Evolutionary conservation across 2,797 vertebrate species (phyloP).

Genomic region (Myotis pilosus): DNA sequence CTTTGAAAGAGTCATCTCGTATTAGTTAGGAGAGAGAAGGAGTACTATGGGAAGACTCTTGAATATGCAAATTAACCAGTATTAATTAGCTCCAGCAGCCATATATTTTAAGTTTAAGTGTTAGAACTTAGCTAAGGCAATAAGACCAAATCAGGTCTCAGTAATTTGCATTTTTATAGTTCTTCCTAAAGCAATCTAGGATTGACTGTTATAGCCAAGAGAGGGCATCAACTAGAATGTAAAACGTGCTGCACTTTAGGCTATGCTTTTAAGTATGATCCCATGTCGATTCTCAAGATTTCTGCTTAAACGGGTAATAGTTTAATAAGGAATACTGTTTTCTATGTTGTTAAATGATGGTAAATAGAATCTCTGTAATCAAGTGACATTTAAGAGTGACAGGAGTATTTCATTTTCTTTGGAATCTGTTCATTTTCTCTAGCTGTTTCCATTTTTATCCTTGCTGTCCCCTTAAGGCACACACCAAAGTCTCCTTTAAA

Average conservation of each 20-base stretch:
- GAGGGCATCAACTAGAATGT: conserved; percentile 71
- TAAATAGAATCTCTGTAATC: neutral
- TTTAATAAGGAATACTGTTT: conserved; percentile 6
- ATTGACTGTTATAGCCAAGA: conserved; percentile 77
- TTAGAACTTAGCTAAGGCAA: conserved; percentile 78
- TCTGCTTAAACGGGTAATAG: conserved; percentile 44
- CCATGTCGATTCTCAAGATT: neutral
- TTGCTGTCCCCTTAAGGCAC: neutral
- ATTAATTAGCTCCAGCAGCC: conserved; percentile 81
- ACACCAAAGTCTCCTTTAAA: neutral
- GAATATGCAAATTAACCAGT: conserved; percentile 80
- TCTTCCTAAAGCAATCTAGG: conserved; percentile 79
- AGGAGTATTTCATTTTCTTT: neutral
- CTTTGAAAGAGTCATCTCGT: conserved; percentile 73
- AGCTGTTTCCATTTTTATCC: conserved; percentile 18
- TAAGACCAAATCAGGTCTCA: conserved; percentile 81
- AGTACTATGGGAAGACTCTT: conserved; percentile 66
- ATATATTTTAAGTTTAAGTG: conserved; percentile 82
- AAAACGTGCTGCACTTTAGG: conserved; percentile 61
- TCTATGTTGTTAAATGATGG: neutral
- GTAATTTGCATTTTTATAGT: conserved; percentile 83
- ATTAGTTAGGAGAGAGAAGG: conserved; percentile 69
- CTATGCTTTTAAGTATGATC: conserved; percentile 54
- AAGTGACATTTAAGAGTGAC: conserved; percentile 15
- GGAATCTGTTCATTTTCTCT: neutral